Evolutionary conservation across 2,888 invertebrate species (phyloP).

Genomic region (Cheilosia pagana): DNA sequence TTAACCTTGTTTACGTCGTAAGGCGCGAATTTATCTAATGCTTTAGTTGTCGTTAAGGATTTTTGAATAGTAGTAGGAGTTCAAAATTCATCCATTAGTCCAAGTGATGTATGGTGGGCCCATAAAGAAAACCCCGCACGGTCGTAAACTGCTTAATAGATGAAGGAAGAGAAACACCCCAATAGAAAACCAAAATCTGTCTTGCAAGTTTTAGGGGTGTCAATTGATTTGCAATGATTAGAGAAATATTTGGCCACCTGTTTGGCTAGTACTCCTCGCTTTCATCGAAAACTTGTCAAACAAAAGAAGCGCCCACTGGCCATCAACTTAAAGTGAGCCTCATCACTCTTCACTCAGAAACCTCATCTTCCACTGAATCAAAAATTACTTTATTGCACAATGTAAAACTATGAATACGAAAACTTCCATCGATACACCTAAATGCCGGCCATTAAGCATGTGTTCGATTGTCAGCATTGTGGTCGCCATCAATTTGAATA

Average conservation of each 20-base stretch:
- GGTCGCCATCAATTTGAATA: conserved; percentile 26
- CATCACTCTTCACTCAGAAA: no score
- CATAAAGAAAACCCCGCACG: conserved; percentile 20
- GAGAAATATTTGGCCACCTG: no score
- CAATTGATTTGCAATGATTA: no score
- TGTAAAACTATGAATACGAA: conserved; percentile 20
- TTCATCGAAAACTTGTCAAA: no score
- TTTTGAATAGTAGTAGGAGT: conserved; percentile 6
- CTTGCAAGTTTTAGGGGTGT: neutral
- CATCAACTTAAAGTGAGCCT: no score
- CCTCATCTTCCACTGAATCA: conserved; percentile 3
- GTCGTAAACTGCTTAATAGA: conserved; percentile 47
- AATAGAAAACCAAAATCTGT: neutral
- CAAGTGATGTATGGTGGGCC: conserved; percentile 44
- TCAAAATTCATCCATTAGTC: conserved; percentile 57
- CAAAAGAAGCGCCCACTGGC: no score
- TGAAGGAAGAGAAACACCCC: neutral
- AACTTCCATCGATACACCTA: conserved; percentile 6
- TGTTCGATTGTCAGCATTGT: conserved; percentile 28
- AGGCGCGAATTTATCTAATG: neutral
- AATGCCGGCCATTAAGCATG: conserved; percentile 10
- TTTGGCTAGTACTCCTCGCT: no score
- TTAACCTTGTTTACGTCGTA: neutral
- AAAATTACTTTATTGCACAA: conserved; percentile 59
- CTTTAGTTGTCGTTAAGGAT: conserved; percentile 32